A percentile compares a stretch with the other conserved stretches of the same genome.
Conservation (phyloP, 35 echinoderm and acorn worm species). For the Stichopus chloronotus region DNA sequence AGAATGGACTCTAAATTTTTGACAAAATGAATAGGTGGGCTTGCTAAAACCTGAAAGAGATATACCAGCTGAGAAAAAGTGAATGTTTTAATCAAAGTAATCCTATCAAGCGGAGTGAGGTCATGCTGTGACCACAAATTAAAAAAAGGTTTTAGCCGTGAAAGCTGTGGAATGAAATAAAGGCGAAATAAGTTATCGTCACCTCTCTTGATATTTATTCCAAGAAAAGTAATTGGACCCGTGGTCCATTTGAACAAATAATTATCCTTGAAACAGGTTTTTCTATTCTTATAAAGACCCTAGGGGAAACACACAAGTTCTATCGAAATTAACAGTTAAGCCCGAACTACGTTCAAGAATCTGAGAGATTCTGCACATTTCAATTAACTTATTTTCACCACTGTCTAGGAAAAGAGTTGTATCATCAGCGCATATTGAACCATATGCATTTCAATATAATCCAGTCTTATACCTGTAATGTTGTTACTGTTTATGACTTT, state of each 20-base stretch:
- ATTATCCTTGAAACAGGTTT: neutral
- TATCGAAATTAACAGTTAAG: neutral
- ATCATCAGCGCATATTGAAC: slow-evolving; percentile 30
- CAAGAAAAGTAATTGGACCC: neutral
- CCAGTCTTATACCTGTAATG: neutral
- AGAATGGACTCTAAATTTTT: neutral
- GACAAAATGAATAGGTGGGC: neutral
- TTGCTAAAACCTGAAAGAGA: neutral
- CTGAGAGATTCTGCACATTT: neutral
- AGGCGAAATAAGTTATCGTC: neutral
- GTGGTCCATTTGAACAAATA: neutral
- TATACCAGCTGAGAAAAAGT: neutral
- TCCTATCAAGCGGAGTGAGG: neutral
- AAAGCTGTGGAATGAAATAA: neutral
- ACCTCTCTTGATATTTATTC: neutral
- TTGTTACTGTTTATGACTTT: slow-evolving; percentile 9
- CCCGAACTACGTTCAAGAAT: neutral
- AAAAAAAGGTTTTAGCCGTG: neutral
- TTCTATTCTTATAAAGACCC: neutral
- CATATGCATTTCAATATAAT: neutral
- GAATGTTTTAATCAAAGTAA: slow-evolving; percentile 16
- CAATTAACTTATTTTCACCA: neutral
- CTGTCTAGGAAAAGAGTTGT: slow-evolving; percentile 9
- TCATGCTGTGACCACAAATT: neutral
- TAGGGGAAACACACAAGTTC: neutral